Evolutionary conservation across 2,113 vertebrate species (phyloP), one percentile per base, ranked within the genome.

Genomic region (Sturnus vulgaris): DNA sequence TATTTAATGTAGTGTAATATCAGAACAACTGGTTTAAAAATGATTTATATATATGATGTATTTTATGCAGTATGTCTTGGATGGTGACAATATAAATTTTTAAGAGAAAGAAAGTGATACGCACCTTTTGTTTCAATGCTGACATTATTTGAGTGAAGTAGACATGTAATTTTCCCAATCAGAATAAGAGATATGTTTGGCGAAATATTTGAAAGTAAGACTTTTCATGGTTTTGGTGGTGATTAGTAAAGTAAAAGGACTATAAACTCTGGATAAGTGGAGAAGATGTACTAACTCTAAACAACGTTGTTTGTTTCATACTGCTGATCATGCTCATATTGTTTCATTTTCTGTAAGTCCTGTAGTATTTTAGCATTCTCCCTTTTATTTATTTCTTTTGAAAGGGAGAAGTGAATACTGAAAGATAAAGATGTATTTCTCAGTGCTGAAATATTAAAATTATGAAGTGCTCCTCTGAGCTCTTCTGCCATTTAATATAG

Each of bases 361-460:
- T 69, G 8, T 25, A 40, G 24, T 39, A 12, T 37, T 83, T 70
- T 71, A 84, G 7, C 19, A 19, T 87, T 68, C 33, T 56, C 10
- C 33, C 47, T 55, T 91, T 80, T 69, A 60, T 71, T 64, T 60
- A 23, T 76, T 63, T 83, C 33, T 78, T 37, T 69, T 53, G 42
- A 76, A 92, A 60, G 16, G 37, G 22, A 88, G 37, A 80, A 77
- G n/a, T 73, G 59, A 95, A 87, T 91, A 55, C 59, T 79, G 88
- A 81, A 93, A 95, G 61, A 63, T 53, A 76, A 35, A 20, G 55
- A 70, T 72, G 61, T 4, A 27, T 87, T 95, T 94, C 52, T 72
- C 28, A 30, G 46, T 72, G 35, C 92, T 95, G 90, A 97, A 96
- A 94, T 93, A 94, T 65, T 93, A 90, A 95, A 88, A 46, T 42